Base-by-base conservation (phyloP, 2,113 vertebrate genomes). In the Ptilonorhynchus violaceus region DNA sequence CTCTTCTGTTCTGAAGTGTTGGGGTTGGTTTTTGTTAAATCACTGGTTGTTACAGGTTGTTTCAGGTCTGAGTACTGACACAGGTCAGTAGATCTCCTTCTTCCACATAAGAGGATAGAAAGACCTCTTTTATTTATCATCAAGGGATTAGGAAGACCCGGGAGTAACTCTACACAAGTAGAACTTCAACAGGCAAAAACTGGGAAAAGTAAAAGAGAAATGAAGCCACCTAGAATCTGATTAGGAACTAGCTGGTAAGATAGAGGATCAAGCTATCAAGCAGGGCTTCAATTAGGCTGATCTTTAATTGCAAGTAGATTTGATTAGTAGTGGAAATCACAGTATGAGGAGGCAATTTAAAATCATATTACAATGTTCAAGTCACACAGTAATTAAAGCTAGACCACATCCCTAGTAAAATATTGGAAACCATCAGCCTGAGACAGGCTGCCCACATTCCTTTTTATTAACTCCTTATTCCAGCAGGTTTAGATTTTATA, bases 261-360 rank as follows among this genome's bases (percentile, higher is more conserved):
- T 22, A 69, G 83, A 92, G 49, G 44, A 90, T 75, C 52, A 81
- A 79, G 17, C 35, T 77, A 72, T 42, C 23, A 60, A 52, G 60
- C 10, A 88, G 39, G 1, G 2, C 37, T 94, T 93, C 72, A 49
- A 12, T 72, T 9, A 19, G 76, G 31, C 28, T 94, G 47, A 28
- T 82, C 81, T 95, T 74, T 49, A 91, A 78, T 83, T 78, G 23
- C n/a, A 75, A 81, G 11, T 16, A 89, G 56, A 85, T 92, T 77
- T 81, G 79, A 92, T 86, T 92, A 90, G 63, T 59, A 94, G 39
- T 89, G 72, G 67, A 95, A 89, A 78, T 76, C 76, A 91, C 44
- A 66, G 44, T 60, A 78, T 64, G 78, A 93, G 31, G 30, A 96
- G 33, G 88, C 46, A 91, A 75, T 30, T 64, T 91, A 52, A 92